Evolutionary conservation across 1,140 invertebrate species (phyloP), one percentile per base, ranked within the genome.

Genomic region (Myzus persicae): DNA sequence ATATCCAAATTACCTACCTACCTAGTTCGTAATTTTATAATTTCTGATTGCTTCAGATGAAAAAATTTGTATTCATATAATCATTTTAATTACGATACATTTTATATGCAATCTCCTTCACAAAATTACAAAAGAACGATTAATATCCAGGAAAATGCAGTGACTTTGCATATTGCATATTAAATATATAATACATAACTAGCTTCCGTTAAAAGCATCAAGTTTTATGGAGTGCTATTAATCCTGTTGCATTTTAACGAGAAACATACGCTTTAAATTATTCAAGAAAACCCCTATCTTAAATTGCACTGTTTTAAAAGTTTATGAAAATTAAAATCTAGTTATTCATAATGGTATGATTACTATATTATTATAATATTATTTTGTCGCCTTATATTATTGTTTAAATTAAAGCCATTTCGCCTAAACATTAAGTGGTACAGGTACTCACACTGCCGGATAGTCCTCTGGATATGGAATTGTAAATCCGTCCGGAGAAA

Each of bases 401-500:
- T 40, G 40, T 44, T 26, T 85, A 31, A 85, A 85, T 85, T n/a
- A 76, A 76, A 76, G 36, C 18, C 31, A 18, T n/a, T n/a, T n/a
- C 11, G 26, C 14, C 14, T 31, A 14, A n/a, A 46, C 24, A 46
- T n/a, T 87, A 48, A 36, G 82, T 26, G 24, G 31, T 1, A 7
- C 11, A 89, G 8, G 26, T 90, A 93, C 91, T 93, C 38, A 93
- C 91, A 93, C 38, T 85, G 91, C 91, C 91, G 91, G 91, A 94
- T 97, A 97, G 94, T 97, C 97, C 94, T 98, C 97, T 51, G 98
- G 98, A 95, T 98, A 98, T 0, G 98, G 97, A 94, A 99, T 97
- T 36, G 98, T 96, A 87, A 96, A 97, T 90, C 98, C 98, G 26
- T 97, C 97, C 9, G 97, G 97, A 94, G 96, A 97, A 3, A 98